Evolutionary conservation across 2,113 vertebrate species (phyloP).

Genomic region (Ondatra zibethicus): DNA sequence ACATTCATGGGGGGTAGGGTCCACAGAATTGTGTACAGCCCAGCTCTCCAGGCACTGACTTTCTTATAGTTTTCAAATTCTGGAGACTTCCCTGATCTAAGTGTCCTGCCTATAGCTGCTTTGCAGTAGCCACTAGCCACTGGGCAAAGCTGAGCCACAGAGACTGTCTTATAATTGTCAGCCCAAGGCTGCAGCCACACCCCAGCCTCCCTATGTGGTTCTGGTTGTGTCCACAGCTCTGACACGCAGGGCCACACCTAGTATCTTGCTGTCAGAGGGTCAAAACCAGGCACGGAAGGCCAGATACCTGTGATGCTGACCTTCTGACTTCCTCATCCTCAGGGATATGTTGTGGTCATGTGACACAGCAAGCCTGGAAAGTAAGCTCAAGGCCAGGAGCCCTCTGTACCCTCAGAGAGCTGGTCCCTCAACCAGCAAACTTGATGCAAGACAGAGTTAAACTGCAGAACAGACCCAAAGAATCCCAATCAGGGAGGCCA

Average conservation of each 20-base stretch:
- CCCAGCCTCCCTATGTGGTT: not conserved
- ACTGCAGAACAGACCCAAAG: not conserved
- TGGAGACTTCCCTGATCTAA: too few species aligned
- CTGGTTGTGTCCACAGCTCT: not conserved
- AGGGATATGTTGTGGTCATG: not conserved
- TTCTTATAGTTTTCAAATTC: not conserved
- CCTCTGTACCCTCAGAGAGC: rapidly evolving
- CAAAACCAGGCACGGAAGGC: not conserved
- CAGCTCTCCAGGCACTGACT: not conserved
- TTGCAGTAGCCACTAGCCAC: not conserved
- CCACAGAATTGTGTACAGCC: not conserved
- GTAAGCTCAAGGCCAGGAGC: rapidly evolving
- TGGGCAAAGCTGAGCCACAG: not conserved
- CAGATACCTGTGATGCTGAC: not conserved
- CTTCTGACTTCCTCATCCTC: not conserved
- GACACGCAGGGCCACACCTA: rapidly evolving
- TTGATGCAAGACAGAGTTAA: not conserved
- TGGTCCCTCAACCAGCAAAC: not conserved
- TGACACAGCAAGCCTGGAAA: not conserved
- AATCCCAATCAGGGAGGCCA: not conserved
- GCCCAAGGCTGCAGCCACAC: not conserved
- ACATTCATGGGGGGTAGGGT: not conserved
- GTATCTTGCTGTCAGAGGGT: rapidly evolving
- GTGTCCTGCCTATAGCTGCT: not conserved
- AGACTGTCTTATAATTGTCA: not conserved